phyloP scores from a whole-genome alignment of 1,140 invertebrate genomes.

The Papilio glaucus region DNA sequence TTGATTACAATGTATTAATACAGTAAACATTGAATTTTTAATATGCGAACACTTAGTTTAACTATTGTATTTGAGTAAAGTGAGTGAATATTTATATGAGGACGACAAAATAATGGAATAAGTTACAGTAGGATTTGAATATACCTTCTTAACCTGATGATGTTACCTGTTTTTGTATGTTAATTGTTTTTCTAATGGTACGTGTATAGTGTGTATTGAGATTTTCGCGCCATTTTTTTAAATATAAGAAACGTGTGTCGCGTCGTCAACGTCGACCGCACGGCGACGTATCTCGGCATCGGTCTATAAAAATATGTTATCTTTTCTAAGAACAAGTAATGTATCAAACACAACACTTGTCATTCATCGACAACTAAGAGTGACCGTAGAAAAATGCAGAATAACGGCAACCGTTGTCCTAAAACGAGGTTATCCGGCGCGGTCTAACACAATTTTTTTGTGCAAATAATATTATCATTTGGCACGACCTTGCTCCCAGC shows the following conservation, averaged over 20 bases:
- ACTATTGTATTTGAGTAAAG: too few relatives aligned
- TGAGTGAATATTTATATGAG: too few relatives aligned
- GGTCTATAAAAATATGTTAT: conserved; percentile 36
- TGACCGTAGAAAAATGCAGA: conserved; percentile 41
- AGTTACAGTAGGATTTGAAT: neutral
- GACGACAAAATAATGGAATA: neutral
- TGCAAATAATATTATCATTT: conserved; percentile 80
- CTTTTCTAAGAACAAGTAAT: conserved; percentile 37
- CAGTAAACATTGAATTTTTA: too few relatives aligned
- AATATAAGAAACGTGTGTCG: neutral
- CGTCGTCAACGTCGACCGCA: neutral
- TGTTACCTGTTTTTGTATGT: neutral
- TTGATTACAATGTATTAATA: too few relatives aligned
- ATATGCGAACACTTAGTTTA: too few relatives aligned
- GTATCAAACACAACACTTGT: conserved; percentile 25
- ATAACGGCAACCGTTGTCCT: conserved; percentile 68
- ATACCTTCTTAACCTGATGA: neutral
- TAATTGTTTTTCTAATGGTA: neutral
- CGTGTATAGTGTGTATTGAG: neutral
- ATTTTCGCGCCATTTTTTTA: conserved; percentile 14
- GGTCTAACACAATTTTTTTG: conserved; percentile 76
- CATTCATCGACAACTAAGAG: conserved; percentile 34
- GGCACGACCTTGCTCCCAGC: conserved; percentile 78
- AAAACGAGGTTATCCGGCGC: conserved; percentile 78
- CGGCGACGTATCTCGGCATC: conserved; percentile 3